Evolutionary conservation across 2,113 vertebrate species (phyloP).

Genomic region (Eurypyga helias): DNA sequence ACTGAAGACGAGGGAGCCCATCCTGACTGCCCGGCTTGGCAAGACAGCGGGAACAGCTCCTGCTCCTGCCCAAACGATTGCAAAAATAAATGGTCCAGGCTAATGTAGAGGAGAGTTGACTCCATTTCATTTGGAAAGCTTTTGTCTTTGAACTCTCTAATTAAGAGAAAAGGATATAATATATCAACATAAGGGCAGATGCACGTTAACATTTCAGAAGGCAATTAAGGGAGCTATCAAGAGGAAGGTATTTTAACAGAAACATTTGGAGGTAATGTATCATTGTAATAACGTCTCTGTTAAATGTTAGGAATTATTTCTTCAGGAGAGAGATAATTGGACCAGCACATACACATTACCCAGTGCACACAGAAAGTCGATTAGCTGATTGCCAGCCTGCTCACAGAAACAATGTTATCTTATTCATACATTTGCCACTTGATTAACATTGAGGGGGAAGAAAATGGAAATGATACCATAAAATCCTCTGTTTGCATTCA

Average conservation of each 20-base stretch:
- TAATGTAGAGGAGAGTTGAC: background rate
- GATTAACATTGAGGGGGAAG: background rate
- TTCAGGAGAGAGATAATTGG: background rate
- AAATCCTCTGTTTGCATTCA: background rate
- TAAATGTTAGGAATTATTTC: background rate
- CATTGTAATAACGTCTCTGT: background rate
- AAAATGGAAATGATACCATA: background rate
- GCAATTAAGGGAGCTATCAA: background rate
- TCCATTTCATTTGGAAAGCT: background rate
- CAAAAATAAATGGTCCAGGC: background rate
- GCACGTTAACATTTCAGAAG: background rate
- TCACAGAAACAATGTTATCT: background rate
- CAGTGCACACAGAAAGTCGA: background rate
- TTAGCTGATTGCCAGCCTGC: background rate
- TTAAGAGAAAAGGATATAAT: background rate
- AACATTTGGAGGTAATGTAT: background rate
- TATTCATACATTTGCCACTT: constrained; percentile 1
- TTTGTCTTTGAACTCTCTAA: background rate
- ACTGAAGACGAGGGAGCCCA: background rate
- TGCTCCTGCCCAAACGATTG: background rate
- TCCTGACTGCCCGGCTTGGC: background rate
- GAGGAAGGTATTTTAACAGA: background rate
- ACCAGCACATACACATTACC: background rate
- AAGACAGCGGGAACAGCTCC: background rate
- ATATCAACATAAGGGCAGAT: background rate